Percentiles rank a stretch among this genome's conserved stretches.
These are phyloP conservation scores for Anthophora plumipes DNA, from an alignment of 2,888 invertebrate species.

Conservation along the genomic window DNA sequence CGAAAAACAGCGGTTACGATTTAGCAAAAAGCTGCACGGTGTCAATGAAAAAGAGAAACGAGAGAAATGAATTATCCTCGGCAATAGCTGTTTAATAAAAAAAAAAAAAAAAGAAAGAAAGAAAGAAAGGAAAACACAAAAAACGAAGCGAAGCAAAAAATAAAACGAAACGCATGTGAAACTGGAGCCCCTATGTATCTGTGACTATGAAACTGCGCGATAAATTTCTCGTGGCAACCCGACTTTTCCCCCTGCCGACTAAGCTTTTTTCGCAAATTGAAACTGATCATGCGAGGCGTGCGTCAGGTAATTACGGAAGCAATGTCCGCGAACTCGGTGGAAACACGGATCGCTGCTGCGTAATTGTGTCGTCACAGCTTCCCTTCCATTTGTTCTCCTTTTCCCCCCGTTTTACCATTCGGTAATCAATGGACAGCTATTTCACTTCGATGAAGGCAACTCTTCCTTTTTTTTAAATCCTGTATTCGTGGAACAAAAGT, in stretches of 20 bases:
- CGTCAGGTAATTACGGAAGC: conserved; percentile 53
- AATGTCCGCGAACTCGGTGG: conserved; percentile 36
- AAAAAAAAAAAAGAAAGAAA: background rate
- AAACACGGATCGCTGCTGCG: conserved; percentile 19
- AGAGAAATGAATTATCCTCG: conserved; percentile 15
- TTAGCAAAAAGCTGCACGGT: background rate
- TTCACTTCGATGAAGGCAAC: background rate
- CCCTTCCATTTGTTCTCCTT: background rate
- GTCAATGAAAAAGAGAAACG: background rate
- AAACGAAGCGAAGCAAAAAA: background rate
- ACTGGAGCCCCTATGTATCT: background rate
- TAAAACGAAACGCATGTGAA: background rate
- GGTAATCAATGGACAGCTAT: conserved; percentile 27
- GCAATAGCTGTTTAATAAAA: conserved; percentile 6
- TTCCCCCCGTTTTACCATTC: conserved; percentile 10
- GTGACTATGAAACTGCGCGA: conserved; percentile 29
- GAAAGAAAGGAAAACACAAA: background rate
- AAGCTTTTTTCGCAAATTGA: conserved; percentile 61
- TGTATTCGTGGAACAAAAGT: background rate
- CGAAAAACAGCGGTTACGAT: background rate
- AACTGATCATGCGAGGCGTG: conserved; percentile 60
- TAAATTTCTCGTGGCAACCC: conserved; percentile 49
- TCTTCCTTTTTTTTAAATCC: background rate
- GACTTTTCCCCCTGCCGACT: conserved; percentile 38
- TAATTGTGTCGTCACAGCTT: conserved; percentile 37